These are phyloP conservation scores for Hassar affinis DNA, from an alignment of 2,113 vertebrate species.

Conservation along the genomic window DNA sequence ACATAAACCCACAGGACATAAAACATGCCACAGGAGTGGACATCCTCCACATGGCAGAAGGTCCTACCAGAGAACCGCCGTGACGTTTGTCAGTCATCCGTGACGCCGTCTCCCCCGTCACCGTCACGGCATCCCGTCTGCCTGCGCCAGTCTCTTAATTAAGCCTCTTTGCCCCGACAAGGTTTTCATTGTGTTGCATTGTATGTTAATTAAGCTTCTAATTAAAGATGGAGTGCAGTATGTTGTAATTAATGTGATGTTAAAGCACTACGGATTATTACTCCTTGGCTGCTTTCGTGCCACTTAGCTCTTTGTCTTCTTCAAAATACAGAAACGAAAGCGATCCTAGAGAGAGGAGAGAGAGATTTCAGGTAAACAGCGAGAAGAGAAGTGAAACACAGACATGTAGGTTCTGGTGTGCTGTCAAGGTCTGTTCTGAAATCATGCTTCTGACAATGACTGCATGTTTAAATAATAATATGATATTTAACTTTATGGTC, in stretches of 20 bases:
- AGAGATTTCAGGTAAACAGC: not conserved
- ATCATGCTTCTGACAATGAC: not conserved
- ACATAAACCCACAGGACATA: not conserved
- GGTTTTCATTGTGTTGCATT: constrained; percentile 37
- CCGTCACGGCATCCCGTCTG: too few species aligned
- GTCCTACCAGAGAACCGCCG: constrained; percentile 16
- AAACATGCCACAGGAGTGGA: constrained; percentile 29
- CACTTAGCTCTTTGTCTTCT: constrained; percentile 36
- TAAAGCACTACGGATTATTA: constrained; percentile 45
- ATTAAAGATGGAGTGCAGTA: constrained; percentile 44
- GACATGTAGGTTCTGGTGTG: not conserved
- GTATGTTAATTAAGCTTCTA: constrained; percentile 50
- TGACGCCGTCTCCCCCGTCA: not conserved
- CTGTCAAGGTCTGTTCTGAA: not conserved
- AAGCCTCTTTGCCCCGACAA: constrained; percentile 34
- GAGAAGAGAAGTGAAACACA: not conserved
- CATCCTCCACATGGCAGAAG: constrained; percentile 35
- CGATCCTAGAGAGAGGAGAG: not conserved
- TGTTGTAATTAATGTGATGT: constrained; percentile 51
- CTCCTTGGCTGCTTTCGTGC: constrained; percentile 34
- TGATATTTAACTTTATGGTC: not conserved
- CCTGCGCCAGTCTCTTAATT: constrained; percentile 39
- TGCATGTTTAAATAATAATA: not conserved
- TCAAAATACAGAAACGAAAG: constrained; percentile 2
- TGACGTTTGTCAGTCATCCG: constrained; percentile 34